Base-by-base conservation (phyloP, 1,140 invertebrate genomes). In the Aplysia californica region DNA sequence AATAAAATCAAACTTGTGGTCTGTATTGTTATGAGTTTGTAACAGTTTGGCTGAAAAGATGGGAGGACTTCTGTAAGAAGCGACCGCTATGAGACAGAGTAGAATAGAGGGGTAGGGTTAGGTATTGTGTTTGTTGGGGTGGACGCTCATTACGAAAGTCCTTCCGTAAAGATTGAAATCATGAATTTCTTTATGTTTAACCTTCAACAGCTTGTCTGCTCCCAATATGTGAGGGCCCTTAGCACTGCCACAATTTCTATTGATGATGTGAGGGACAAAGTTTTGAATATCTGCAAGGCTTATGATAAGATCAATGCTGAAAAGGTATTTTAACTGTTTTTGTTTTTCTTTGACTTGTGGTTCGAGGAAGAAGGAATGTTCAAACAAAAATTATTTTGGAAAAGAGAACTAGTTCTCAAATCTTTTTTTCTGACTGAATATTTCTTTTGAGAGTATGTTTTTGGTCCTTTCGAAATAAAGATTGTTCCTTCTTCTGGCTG, bases 231-330 rank as follows among this genome's bases (percentile, higher is more conserved):
- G 65, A 21, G 41, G n/a, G 50, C 72, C 55, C 33, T 66, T 35
- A 61, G 50, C 64, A 76, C 50, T 72, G 75, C 67, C 69, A 55
- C 70, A 44, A 29, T 74, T 23, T 73, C 77, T 41, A 23, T 66
- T 44, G 83, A 78, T 67, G 78, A 56, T 50, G 80, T 83, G 56
- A 26, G 69, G 59, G 77, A 77, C 21, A 78, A 77, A 69, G 80
- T 83, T 36, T 21, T 86, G 66, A 78, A 81, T 33, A 70, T 84
- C 15, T 80, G 78, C 78, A 68, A 70, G 61, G 58, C 65, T 20
- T 81, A 79, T 80, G 80, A 83, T 82, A 83, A 84, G 75, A 80
- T 83, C 79, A 80, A 77, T 83, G 80, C 80, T 75, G 82, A 84
- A 65, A 83, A 83, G 80, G 82, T 83, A 84, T 36, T 33, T 68